phyloP scores from a whole-genome alignment of 64 coral and sea anemone species.

The Porites australiensis region DNA sequence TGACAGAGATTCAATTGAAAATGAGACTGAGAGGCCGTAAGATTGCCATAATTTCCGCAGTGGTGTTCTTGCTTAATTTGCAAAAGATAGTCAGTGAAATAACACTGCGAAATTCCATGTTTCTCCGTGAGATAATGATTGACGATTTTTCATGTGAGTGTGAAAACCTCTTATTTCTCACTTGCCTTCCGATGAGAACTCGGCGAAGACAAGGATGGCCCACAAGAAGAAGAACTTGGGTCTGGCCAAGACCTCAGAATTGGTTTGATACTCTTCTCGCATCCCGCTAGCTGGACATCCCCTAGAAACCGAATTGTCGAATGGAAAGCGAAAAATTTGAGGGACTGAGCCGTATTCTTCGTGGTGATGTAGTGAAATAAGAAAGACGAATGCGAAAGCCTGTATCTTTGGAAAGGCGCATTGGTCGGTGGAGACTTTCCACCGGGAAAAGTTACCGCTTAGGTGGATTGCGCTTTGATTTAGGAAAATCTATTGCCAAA shows the following conservation, averaged over 20 bases:
- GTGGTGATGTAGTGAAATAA: slow-evolving; percentile 8
- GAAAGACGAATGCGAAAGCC: not conserved
- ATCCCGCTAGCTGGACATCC: not conserved
- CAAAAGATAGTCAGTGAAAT: no score
- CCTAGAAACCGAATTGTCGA: not conserved
- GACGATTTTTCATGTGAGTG: not conserved
- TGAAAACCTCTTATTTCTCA: not conserved
- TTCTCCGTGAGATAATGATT: not conserved
- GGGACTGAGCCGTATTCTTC: not conserved
- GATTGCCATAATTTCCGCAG: no score
- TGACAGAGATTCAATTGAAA: no score
- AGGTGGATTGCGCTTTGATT: no score
- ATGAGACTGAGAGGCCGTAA: no score
- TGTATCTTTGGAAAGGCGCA: not conserved
- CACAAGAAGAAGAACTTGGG: not conserved
- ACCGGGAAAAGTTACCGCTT: no score
- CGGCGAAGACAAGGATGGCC: not conserved
- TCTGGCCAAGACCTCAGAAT: slow-evolving; percentile 10
- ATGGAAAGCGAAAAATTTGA: slow-evolving; percentile 8
- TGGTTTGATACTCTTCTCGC: not conserved
- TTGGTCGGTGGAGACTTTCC: not conserved
- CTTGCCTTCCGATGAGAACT: not conserved
- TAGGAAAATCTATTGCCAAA: slow-evolving; percentile 4
- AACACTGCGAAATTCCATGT: not conserved
- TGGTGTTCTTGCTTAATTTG: no score